phyloP scores from a whole-genome alignment of 2,888 invertebrate species.

The Andrena haemorrhoa region DNA sequence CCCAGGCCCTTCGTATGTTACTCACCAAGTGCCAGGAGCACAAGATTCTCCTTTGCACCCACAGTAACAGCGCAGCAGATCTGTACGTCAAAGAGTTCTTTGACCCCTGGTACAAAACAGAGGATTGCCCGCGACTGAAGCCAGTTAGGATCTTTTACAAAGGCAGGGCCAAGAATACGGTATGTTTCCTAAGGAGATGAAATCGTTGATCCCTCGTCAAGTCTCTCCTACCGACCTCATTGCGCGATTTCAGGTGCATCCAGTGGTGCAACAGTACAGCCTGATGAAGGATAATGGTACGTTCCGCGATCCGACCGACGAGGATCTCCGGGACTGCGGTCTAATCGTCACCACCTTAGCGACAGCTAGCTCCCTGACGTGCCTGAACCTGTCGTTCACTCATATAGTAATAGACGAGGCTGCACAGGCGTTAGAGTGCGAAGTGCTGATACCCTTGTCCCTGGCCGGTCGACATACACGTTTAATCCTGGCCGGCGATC shows the following conservation, averaged over 20 bases:
- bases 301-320: slow-evolving; percentile 90
- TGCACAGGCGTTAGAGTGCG: slow-evolving; percentile 94
- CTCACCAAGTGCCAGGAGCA: slow-evolving; percentile 88
- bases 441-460: slow-evolving; percentile 92
- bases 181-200: slow-evolving; percentile 84
- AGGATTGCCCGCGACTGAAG: slow-evolving; percentile 87
- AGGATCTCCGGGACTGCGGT: slow-evolving; percentile 89
- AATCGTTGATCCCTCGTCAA: not conserved
- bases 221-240: slow-evolving; percentile 13
- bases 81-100: slow-evolving; percentile 94
- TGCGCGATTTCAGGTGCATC: slow-evolving; percentile 75
- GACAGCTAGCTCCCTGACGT: slow-evolving; percentile 91
- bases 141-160: slow-evolving; percentile 93
- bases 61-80: slow-evolving; percentile 95
- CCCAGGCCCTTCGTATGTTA: slow-evolving; percentile 85
- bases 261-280: slow-evolving; percentile 88
- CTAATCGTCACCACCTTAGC: slow-evolving; percentile 93
- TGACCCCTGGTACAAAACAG: slow-evolving; percentile 90
- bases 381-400: slow-evolving; percentile 89
- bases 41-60: slow-evolving; percentile 93
- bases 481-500: slow-evolving; percentile 93
- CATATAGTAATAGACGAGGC: slow-evolving; percentile 95
- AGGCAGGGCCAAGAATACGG: slow-evolving; percentile 92
- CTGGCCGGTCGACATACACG: slow-evolving; percentile 90
- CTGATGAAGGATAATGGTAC: slow-evolving; percentile 88